Evolutionary conservation across 2,888 invertebrate genomes (phyloP).

Genomic region (Sphecodes monilicornis): DNA sequence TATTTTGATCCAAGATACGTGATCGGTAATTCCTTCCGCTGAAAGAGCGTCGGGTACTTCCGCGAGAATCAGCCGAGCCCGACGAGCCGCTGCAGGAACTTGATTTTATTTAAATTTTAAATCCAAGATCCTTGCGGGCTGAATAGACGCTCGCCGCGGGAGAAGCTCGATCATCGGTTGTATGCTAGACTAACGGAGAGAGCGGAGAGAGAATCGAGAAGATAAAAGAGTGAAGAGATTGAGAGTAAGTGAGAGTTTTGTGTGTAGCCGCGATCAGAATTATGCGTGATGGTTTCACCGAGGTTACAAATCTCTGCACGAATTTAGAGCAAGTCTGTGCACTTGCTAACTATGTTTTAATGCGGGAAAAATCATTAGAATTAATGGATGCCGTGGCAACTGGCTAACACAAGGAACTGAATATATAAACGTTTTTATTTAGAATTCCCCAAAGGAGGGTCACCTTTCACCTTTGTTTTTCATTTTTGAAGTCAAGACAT

Average conservation of each 20-base stretch:
- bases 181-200: neutral
- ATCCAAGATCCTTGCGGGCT: slow-evolving; percentile 31
- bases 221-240: neutral
- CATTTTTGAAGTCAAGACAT: too few relatives aligned
- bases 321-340: neutral
- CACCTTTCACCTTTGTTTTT: too few relatives aligned
- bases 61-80: slow-evolving; percentile 8
- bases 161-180: slow-evolving; percentile 8
- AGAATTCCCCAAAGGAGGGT: neutral
- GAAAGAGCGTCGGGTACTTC: slow-evolving; percentile 29
- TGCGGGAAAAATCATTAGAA: neutral
- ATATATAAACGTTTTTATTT: neutral
- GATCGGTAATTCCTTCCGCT: slow-evolving; percentile 31
- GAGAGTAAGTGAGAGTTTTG: neutral
- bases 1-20: slow-evolving; percentile 66
- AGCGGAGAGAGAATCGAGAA: neutral
- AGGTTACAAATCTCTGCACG: neutral
- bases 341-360: neutral
- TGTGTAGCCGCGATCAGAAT: neutral
- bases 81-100: slow-evolving; percentile 13
- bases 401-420: neutral
- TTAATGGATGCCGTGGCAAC: neutral
- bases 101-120: slow-evolving; percentile 61
- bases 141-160: slow-evolving; percentile 17
- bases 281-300: too few relatives aligned